phyloP scores from a whole-genome alignment of 2,113 vertebrate genomes.

The Alligator mississippiensis region DNA sequence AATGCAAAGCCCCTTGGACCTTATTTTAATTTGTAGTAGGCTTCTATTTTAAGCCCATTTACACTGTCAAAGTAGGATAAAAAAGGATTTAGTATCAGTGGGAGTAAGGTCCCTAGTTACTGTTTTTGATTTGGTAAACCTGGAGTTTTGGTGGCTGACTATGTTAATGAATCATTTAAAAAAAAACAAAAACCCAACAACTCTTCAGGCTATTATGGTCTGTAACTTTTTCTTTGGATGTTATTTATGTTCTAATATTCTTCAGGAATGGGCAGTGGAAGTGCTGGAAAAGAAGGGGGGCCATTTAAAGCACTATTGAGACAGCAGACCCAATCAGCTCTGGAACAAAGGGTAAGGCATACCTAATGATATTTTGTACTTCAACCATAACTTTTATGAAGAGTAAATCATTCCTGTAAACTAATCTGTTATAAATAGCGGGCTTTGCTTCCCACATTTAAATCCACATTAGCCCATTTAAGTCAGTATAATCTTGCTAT shows the following conservation, averaged over 20 bases:
- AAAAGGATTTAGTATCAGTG: neutral
- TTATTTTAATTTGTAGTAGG: neutral
- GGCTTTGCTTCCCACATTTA: rapidly evolving
- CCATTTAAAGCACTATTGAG: constrained; percentile 94
- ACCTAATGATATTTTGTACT: constrained; percentile 7
- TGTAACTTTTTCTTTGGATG: constrained; percentile 50
- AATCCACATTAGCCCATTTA: no score
- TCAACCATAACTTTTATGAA: neutral
- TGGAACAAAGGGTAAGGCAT: constrained; percentile 94
- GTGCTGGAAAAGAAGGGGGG: constrained; percentile 94
- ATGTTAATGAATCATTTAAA: neutral
- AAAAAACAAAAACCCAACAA: neutral
- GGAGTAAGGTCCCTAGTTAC: neutral
- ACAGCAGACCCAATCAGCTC: constrained; percentile 95
- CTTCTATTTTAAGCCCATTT: neutral
- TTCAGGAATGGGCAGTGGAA: constrained; percentile 98
- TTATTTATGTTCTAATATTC: constrained; percentile 73
- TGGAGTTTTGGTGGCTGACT: neutral
- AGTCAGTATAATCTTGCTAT: no score
- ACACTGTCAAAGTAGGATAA: neutral
- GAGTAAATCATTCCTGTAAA: neutral
- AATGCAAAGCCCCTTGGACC: neutral
- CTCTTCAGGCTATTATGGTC: neutral
- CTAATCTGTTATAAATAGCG: neutral
- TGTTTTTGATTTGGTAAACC: neutral